phyloP scores from a whole-genome alignment of 1,140 invertebrate genomes.

The Hetaerina americana region DNA sequence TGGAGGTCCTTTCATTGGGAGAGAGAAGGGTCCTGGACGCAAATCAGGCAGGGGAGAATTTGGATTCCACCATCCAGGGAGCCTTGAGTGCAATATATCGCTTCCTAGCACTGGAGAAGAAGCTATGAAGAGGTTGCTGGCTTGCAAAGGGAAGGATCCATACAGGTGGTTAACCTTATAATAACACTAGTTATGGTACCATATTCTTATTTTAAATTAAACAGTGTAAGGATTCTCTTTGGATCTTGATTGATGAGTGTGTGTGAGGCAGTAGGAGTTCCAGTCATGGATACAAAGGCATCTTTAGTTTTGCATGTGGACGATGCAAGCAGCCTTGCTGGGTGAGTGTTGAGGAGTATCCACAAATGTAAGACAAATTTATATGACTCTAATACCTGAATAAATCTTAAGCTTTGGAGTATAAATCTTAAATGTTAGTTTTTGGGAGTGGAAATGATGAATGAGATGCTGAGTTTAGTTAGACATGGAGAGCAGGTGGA shows the following conservation, averaged over 20 bases:
- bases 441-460: no score
- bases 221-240: no score
- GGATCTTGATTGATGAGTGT: neutral
- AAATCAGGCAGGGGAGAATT: neutral
- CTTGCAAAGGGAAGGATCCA: conserved; percentile 89
- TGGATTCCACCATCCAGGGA: conserved; percentile 28
- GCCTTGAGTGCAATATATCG: conserved; percentile 63
- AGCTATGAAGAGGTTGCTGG: conserved; percentile 80
- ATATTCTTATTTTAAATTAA: neutral
- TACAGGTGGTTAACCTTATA: conserved; percentile 49
- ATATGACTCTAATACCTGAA: conserved; percentile 5
- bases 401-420: neutral
- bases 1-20: neutral
- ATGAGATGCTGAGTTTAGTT: no score
- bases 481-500: no score
- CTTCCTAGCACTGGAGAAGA: conserved; percentile 83
- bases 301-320: no score
- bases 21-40: neutral
- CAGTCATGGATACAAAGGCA: no score
- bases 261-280: no score
- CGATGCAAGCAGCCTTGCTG: no score
- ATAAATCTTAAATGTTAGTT: no score
- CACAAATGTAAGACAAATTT: neutral
- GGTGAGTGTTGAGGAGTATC: neutral
- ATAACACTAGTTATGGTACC: neutral